phyloP scores from a whole-genome alignment of 2,888 invertebrate species.

The Apamea sordens region DNA sequence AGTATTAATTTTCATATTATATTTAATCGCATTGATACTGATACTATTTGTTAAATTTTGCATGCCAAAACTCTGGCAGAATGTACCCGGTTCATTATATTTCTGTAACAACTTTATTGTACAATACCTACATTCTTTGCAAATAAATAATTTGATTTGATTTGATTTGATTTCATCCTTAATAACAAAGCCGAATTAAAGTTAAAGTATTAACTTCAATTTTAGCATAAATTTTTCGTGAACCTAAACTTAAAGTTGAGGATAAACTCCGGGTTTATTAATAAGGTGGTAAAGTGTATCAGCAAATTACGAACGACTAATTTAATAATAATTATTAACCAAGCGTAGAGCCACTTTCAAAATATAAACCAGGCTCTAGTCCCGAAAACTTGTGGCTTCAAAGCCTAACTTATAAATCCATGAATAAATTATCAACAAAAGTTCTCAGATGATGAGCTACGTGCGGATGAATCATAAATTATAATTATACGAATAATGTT shows the following conservation, averaged over 20 bases:
- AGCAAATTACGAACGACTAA: conserved; percentile 15
- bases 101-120: too few relatives aligned
- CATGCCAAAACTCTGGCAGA: too few relatives aligned
- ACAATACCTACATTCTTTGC: too few relatives aligned
- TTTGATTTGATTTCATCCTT: too few relatives aligned
- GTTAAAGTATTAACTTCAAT: background rate
- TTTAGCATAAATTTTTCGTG: background rate
- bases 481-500: background rate
- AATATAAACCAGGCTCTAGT: conserved; percentile 11
- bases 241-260: background rate
- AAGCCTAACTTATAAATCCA: conserved; percentile 33
- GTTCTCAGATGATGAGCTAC: conserved; percentile 32
- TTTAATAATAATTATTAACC: conserved; percentile 17
- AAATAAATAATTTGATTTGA: too few relatives aligned
- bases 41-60: too few relatives aligned
- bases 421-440: conserved; percentile 46
- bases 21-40: too few relatives aligned
- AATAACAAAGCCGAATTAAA: background rate
- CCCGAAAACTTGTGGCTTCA: conserved; percentile 31
- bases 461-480: conserved; percentile 25
- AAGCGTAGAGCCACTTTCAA: conserved; percentile 12
- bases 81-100: too few relatives aligned
- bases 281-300: conserved; percentile 6
- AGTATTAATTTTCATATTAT: too few relatives aligned
- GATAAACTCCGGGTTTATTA: background rate